Evolutionary conservation across 2,888 invertebrate genomes (phyloP).

Genomic region (Agrotis puta): DNA sequence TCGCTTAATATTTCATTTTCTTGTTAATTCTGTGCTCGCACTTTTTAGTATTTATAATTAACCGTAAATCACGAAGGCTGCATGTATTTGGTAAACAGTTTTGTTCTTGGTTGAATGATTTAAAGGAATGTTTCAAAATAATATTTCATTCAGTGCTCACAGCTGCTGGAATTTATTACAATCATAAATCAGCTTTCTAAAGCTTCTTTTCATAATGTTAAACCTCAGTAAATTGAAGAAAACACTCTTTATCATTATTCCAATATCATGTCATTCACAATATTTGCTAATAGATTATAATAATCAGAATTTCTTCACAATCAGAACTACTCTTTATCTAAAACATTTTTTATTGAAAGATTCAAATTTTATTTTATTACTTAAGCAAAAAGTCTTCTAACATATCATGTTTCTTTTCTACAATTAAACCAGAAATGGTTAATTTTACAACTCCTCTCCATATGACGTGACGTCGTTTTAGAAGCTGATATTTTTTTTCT

Average conservation of each 20-base stretch:
- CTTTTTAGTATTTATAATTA: conserved; percentile 20
- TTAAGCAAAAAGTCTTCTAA: too few relatives aligned
- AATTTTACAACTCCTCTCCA: too few relatives aligned
- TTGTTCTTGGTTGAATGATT: conserved; percentile 37
- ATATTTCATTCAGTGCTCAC: conserved; percentile 12
- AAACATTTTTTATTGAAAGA: not conserved
- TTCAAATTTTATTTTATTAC: too few relatives aligned
- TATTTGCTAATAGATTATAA: conserved; percentile 18
- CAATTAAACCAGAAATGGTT: too few relatives aligned
- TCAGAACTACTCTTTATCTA: not conserved
- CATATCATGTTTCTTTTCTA: too few relatives aligned
- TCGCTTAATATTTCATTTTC: conserved; percentile 43
- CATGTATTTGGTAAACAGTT: conserved; percentile 8
- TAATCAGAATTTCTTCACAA: not conserved
- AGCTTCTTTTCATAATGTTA: not conserved
- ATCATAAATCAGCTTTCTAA: not conserved
- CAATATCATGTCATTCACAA: not conserved
- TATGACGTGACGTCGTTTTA: too few relatives aligned
- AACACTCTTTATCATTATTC: conserved; percentile 9
- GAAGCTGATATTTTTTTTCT: too few relatives aligned
- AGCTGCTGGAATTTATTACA: conserved; percentile 32
- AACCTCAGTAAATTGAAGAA: not conserved
- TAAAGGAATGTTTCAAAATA: conserved; percentile 37
- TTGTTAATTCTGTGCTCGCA: conserved; percentile 17
- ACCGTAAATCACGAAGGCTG: conserved; percentile 20